Percentiles rank a stretch among this genome's conserved stretches.
Conservation (phyloP, 2,797 vertebrate species). For the Siniperca undulata region DNA sequence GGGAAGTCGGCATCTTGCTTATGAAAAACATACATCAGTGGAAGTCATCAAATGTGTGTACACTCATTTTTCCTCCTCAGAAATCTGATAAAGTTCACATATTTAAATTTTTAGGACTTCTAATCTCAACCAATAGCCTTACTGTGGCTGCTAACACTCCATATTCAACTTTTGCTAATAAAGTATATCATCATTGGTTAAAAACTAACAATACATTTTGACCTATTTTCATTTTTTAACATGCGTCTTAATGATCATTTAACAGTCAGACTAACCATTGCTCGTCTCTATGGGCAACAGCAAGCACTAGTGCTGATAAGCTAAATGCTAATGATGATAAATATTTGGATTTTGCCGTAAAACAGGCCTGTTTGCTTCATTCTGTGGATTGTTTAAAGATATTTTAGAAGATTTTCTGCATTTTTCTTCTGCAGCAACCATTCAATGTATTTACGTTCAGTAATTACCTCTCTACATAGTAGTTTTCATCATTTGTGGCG, state of each 20-base stretch:
- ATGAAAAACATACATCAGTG: background rate
- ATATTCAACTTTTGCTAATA: background rate
- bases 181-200: no score
- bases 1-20: background rate
- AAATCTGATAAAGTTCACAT: background rate
- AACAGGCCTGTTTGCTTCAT: background rate
- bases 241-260: no score
- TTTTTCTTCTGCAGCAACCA: background rate
- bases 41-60: background rate
- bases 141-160: background rate
- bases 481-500: background rate
- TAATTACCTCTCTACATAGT: background rate
- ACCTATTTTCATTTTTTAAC: background rate
- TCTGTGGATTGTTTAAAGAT: background rate
- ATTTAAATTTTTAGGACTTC: background rate
- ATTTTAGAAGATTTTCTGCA: background rate
- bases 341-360: background rate
- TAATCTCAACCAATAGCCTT: no score
- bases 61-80: background rate
- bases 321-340: constrained; percentile 11
- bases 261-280: no score
- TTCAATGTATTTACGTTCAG: background rate
- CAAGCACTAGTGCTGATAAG: background rate
- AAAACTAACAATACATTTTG: no score
- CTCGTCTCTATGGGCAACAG: background rate